Conservation (phyloP, 2,797 vertebrate species). For the Arrhamphus sclerolepis region DNA sequence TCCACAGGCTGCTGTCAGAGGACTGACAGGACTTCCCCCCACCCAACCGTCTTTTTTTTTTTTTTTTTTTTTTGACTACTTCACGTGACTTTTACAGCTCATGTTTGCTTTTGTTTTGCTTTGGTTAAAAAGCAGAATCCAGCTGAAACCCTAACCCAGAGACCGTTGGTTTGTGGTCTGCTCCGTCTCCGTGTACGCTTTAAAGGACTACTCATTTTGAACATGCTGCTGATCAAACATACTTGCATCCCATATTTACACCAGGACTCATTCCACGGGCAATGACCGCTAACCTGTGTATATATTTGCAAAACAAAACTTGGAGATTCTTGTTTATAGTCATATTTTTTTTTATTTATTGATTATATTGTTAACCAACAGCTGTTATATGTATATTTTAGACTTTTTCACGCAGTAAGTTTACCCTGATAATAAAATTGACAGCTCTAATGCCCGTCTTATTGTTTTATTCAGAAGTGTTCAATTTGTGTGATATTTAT, state of each 20-base stretch:
- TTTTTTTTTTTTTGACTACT: too few species aligned
- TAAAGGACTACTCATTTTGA: constrained; percentile 37
- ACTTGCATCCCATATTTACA: constrained; percentile 12
- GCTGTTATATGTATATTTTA: constrained; percentile 54
- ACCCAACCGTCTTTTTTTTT: background rate
- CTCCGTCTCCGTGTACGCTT: constrained; percentile 29
- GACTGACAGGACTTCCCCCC: constrained; percentile 59
- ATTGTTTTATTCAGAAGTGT: background rate
- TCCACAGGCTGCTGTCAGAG: constrained; percentile 71
- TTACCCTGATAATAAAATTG: constrained; percentile 1
- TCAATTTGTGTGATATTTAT: background rate
- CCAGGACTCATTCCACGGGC: constrained; percentile 41
- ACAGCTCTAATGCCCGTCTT: too few species aligned
- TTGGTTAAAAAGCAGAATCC: constrained; percentile 42
- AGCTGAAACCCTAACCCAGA: constrained; percentile 4
- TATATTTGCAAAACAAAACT: constrained; percentile 30
- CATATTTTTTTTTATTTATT: constrained; percentile 61
- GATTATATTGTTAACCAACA: constrained; percentile 36
- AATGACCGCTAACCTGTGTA: constrained; percentile 30
- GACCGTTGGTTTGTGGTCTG: constrained; percentile 4
- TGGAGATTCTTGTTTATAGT: constrained; percentile 49
- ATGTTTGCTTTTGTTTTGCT: constrained; percentile 28
- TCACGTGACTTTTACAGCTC: constrained; percentile 34
- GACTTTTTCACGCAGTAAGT: constrained; percentile 52
- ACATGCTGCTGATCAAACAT: constrained; percentile 35